Base-by-base conservation (phyloP, 1,140 invertebrate species). In the Calliopsis andreniformis region DNA sequence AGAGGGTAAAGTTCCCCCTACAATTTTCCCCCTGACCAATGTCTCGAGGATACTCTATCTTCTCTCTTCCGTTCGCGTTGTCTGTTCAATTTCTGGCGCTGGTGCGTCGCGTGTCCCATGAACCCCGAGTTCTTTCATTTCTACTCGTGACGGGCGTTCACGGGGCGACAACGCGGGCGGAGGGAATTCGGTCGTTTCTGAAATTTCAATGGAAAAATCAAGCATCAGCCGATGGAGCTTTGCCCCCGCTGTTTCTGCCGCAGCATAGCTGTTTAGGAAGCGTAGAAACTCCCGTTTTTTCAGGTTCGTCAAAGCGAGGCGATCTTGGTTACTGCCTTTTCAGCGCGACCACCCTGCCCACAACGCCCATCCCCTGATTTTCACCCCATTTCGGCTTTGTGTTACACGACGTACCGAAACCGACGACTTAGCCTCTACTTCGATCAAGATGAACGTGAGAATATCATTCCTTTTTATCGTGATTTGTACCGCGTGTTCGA, bases 401-500 rank as follows among this genome's bases (percentile, higher is more conserved):
- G 42, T 42, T 16, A 18, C 20, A 30, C 49, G 62, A 10, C 35
- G 32, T 73, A 67, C 35, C 35, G 32, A 56, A 53, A 73, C 35
- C 35, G 35, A 39, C 49, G 62, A 47, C 32, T n/a, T 67, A 73
- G 62, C 18, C 39, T 53, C 64, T 75, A 28, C 42, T 69, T 43
- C 8, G 16, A 32, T 35, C 30, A 12, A 53, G n/a, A n/a, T n/a
- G 18, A 45, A 66, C 10, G 39, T 12, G 42, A 30, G 51, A 47
- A 53, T n/a, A 55, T 75, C 71, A 75, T 75, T 75, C 71, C 71
- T 75, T 75, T 75, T 56, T 67, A 67, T 18, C 71, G 35, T 32
- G 35, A 56, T 75, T 56, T 66, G 18, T 67, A 67, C 18, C 35
- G 42, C 69, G 42, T 30, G 56, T 70, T 39, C 25, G 53, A 56